Evolutionary conservation across 2,797 vertebrate genomes (phyloP).

Genomic region (Myoxocephalus aenaeus): DNA sequence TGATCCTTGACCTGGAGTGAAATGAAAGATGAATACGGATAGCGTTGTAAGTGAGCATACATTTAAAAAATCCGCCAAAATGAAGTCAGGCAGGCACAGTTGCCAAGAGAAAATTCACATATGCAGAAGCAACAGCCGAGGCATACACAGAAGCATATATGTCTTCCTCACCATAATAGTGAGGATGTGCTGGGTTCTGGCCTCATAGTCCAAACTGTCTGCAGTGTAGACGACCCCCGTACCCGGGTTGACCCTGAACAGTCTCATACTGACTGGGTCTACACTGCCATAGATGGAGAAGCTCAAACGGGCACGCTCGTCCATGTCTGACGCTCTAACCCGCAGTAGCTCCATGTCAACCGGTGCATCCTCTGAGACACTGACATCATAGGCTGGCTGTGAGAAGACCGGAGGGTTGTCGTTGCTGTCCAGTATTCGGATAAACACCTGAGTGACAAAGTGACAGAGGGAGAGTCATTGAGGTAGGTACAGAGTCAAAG

Average conservation of each 20-base stretch:
- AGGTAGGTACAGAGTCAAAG: background rate
- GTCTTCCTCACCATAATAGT: slow-evolving; percentile 90
- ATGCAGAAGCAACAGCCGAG: background rate
- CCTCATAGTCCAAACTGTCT: slow-evolving; percentile 93
- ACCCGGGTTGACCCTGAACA: slow-evolving; percentile 92
- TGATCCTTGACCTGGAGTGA: slow-evolving; percentile 93
- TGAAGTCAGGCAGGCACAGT: slow-evolving; percentile 28
- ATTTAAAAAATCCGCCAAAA: slow-evolving; percentile 56
- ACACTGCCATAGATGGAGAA: slow-evolving; percentile 94
- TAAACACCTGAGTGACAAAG: slow-evolving; percentile 86
- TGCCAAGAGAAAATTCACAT: slow-evolving; percentile 35
- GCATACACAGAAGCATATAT: slow-evolving; percentile 11
- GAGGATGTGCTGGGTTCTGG: slow-evolving; percentile 91
- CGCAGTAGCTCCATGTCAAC: slow-evolving; percentile 92
- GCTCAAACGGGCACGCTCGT: slow-evolving; percentile 93
- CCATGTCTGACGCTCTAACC: slow-evolving; percentile 89
- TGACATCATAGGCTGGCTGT: slow-evolving; percentile 89
- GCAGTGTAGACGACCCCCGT: slow-evolving; percentile 90
- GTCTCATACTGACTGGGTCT: slow-evolving; percentile 92
- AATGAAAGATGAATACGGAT: slow-evolving; percentile 54
- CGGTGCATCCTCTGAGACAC: slow-evolving; percentile 90
- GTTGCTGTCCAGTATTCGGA: slow-evolving; percentile 95
- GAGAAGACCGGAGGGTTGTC: slow-evolving; percentile 96
- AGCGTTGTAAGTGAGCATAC: slow-evolving; percentile 23
- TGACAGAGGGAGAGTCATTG: slow-evolving; percentile 9